These are phyloP conservation scores for Netelia melanura DNA, from an alignment of 2,888 invertebrate genomes.

Conservation along the genomic window DNA sequence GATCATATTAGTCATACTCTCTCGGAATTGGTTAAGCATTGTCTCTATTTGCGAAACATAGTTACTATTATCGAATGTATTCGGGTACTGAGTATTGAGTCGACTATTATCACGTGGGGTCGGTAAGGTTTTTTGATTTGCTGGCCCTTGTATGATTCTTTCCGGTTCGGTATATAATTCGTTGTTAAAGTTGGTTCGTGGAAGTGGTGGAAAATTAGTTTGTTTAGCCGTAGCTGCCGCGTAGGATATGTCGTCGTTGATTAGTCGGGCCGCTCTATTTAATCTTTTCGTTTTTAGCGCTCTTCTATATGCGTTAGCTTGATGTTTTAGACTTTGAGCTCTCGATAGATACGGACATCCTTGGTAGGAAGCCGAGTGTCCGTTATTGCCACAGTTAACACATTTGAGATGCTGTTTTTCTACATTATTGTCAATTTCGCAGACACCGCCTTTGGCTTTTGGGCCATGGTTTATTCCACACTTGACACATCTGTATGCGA, in stretches of 20 bases:
- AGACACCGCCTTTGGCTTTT: not conserved
- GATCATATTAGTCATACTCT: too few species aligned
- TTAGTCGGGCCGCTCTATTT: not conserved
- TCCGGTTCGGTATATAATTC: not conserved
- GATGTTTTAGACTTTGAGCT: not conserved
- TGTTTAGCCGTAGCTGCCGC: not conserved
- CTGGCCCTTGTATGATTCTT: too few species aligned
- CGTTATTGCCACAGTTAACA: constrained; percentile 37
- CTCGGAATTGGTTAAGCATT: too few species aligned
- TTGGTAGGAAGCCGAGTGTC: constrained; percentile 47
- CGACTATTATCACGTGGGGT: too few species aligned
- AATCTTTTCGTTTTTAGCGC: not conserved
- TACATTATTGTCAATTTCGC: not conserved
- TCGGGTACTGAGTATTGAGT: too few species aligned
- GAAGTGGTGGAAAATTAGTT: not conserved
- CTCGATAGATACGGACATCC: not conserved
- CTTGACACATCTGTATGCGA: constrained; percentile 52
- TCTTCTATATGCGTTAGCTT: not conserved
- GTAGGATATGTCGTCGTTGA: not conserved
- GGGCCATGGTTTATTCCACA: constrained; percentile 43
- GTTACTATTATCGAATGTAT: too few species aligned
- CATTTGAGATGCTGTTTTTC: constrained; percentile 22
- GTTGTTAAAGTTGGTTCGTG: not conserved
- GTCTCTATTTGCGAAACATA: too few species aligned
- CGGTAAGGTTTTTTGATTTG: too few species aligned